phyloP scores from a whole-genome alignment of 2,113 vertebrate genomes.

The Phyllopteryx taeniolatus region DNA sequence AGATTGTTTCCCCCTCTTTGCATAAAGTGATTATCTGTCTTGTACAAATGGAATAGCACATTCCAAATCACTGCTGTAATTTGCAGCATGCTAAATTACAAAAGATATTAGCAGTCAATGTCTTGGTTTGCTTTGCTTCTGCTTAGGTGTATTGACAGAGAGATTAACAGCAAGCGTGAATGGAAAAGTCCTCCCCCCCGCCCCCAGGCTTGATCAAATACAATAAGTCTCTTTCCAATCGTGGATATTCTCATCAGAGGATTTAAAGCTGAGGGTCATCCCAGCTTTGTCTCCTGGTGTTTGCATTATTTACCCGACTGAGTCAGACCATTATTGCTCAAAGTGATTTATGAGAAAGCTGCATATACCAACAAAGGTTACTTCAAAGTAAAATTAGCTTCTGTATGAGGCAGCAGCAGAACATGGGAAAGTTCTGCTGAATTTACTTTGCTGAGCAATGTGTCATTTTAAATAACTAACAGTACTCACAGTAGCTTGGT shows the following conservation, averaged over 20 bases:
- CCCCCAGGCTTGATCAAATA: slow-evolving; percentile 26
- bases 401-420: neutral
- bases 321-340: slow-evolving; percentile 20
- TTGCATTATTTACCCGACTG: slow-evolving; percentile 13
- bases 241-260: slow-evolving; percentile 26
- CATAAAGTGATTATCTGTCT: neutral
- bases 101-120: slow-evolving; percentile 38
- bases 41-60: neutral
- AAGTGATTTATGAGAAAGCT: slow-evolving; percentile 1
- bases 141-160: slow-evolving; percentile 50
- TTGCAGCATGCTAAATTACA: slow-evolving; percentile 33
- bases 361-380: slow-evolving; percentile 1
- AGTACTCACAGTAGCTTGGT: neutral
- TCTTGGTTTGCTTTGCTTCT: slow-evolving; percentile 47
- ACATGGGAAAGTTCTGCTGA: neutral
- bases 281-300: slow-evolving; percentile 17
- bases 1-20: neutral
- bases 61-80: slow-evolving; percentile 40
- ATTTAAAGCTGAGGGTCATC: slow-evolving; percentile 24
- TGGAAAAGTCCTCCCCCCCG: slow-evolving; percentile 29
- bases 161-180: slow-evolving; percentile 52
- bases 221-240: slow-evolving; percentile 8
- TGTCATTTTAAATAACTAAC: neutral
- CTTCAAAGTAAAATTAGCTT: slow-evolving; percentile 1
- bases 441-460: neutral